Conservation (phyloP, 2,113 vertebrate genomes). For the Hypocryptadius cinnamomeus region DNA sequence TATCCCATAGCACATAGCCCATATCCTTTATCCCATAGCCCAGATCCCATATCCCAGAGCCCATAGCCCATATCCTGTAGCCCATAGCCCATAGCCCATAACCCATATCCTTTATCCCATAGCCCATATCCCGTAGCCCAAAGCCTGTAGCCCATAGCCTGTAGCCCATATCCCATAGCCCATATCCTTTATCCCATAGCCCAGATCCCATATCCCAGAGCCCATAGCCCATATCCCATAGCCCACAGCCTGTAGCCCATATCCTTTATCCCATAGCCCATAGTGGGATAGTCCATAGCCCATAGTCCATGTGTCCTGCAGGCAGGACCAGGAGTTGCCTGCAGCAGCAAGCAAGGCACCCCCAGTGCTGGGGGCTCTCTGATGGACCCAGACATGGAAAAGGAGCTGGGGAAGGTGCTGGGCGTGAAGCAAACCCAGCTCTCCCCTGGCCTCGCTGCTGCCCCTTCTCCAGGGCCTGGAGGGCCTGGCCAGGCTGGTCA, state of each 20-base stretch:
- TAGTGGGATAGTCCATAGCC: no score
- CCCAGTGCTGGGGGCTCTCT: not conserved
- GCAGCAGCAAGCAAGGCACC: not conserved
- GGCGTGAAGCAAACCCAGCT: not conserved
- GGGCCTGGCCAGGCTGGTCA: not conserved
- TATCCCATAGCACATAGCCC: fast-evolving
- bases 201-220: fast-evolving
- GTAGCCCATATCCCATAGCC: no score
- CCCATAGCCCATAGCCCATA: no score
- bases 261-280: not conserved
- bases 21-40: no score
- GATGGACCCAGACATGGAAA: not conserved
- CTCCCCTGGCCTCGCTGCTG: not conserved
- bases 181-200: no score
- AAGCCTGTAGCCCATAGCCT: no score
- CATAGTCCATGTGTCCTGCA: not conserved
- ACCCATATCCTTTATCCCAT: no score
- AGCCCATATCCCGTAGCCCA: no score
- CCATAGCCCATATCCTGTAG: no score
- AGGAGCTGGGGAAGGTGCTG: not conserved
- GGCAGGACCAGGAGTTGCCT: not conserved
- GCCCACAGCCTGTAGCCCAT: fast-evolving
- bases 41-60: no score
- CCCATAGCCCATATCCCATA: no score
- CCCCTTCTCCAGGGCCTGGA: not conserved